Evolutionary conservation across 2,113 vertebrate genomes (phyloP).

Genomic region (Labeo rohita): DNA sequence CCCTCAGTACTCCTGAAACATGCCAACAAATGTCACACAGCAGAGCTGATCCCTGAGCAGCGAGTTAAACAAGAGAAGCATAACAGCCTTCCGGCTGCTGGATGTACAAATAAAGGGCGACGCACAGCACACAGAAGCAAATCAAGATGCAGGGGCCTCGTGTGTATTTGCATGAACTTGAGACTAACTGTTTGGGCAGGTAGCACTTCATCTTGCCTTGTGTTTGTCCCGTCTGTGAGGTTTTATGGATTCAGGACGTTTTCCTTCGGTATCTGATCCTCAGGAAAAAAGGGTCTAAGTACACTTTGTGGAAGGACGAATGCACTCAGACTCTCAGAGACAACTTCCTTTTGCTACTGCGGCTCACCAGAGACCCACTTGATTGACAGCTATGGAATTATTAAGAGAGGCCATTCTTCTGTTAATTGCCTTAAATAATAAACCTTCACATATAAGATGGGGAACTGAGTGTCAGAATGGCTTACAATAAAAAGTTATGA

Average conservation of each 20-base stretch:
- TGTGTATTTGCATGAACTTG: slow-evolving; percentile 58
- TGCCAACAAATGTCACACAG: slow-evolving; percentile 24
- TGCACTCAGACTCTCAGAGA: neutral
- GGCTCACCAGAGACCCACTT: slow-evolving; percentile 3
- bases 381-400: slow-evolving; percentile 24
- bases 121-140: neutral
- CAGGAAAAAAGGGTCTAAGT: slow-evolving; percentile 27
- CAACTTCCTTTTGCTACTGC: slow-evolving; percentile 25
- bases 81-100: slow-evolving; percentile 15
- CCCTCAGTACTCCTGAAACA: slow-evolving; percentile 17
- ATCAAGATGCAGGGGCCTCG: neutral
- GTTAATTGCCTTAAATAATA: neutral
- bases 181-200: slow-evolving; percentile 35
- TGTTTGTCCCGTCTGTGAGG: slow-evolving; percentile 35
- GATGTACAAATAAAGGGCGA: slow-evolving; percentile 39
- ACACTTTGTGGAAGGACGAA: slow-evolving; percentile 22
- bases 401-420: neutral
- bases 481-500: too few relatives aligned
- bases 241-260: slow-evolving; percentile 40
- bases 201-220: slow-evolving; percentile 27
- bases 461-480: neutral
- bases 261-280: neutral
- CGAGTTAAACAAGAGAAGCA: neutral
- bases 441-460: neutral
- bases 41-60: slow-evolving; percentile 3